These are phyloP conservation scores for Podilymbus podiceps DNA, from an alignment of 2,113 vertebrate species.

Conservation along the genomic window DNA sequence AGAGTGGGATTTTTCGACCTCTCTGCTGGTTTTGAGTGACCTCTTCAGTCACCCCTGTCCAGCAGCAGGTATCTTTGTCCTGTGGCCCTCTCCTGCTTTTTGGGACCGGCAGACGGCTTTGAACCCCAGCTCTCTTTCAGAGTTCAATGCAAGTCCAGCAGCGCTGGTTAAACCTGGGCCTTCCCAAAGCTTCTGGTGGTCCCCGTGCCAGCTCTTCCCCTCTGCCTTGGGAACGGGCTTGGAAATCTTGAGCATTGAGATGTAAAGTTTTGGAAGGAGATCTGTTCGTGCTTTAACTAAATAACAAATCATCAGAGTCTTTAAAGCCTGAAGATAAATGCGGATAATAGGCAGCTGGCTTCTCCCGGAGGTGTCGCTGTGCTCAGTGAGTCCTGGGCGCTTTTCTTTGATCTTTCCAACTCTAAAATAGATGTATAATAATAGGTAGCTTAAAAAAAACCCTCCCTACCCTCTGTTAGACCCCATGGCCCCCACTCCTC, in stretches of 20 bases:
- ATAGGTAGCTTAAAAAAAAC: not conserved
- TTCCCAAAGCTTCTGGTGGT: not conserved
- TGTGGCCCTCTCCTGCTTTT: too few relatives aligned
- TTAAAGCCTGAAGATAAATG: not conserved
- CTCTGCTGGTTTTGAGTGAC: not conserved
- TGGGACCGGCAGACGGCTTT: not conserved
- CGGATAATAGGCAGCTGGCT: accelerated
- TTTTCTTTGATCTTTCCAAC: not conserved
- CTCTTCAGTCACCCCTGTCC: not conserved
- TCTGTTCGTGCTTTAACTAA: not conserved
- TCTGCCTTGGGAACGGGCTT: not conserved
- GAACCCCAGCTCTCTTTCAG: not conserved
- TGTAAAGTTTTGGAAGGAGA: not conserved
- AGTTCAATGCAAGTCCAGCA: not conserved
- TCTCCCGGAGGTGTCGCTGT: not conserved
- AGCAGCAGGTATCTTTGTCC: too few relatives aligned
- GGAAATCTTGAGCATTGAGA: not conserved
- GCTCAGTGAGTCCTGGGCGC: not conserved
- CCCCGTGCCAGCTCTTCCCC: not conserved
- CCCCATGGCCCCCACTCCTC: accelerated
- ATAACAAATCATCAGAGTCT: accelerated
- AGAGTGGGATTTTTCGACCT: not conserved
- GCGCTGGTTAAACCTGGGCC: not conserved
- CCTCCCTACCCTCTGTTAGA: not conserved
- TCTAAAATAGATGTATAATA: not conserved